Evolutionary conservation across 30 jellyfish, hydroid and myxozoan genomes (phyloP), one percentile per base, ranked within the genome.

Genomic region (Cassiopea xamachana): DNA sequence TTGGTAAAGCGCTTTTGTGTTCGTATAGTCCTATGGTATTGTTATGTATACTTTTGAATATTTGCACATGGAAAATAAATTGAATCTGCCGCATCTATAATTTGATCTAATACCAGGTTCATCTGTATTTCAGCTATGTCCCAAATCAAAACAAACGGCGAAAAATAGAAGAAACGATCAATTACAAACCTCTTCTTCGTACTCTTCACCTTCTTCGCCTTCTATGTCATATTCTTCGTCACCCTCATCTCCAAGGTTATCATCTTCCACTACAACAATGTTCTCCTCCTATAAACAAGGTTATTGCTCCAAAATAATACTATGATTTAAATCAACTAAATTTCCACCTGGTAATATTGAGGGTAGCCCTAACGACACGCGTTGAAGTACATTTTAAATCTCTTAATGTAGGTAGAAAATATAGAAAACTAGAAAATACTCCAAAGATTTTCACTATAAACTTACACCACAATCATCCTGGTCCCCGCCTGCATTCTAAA

Each of bases 401-500:
- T 27, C 39, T 27, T 27, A 27, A 27, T 27, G 39, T 27, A 27
- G 39, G 0, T 27, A 27, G 39, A 27, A 27, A 27, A 27, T 27
- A 27, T 27, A 27, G 39, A 13, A 1, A 46, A 15, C 77, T 15
- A 45, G 27, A 58, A 19, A 46, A 17, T 45, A 75, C 84, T 55
- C 64, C 7, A 55, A 55, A 55, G 10, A 6, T 55, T 55, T 14
- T 69, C 78, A 69, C 2, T 7, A 5, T 64, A 5, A 2, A 87
- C 93, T 91, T 46, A 92, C 98, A 58, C 91, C 98, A 7, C 96
- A 93, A 48, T 95, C 98, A 46, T 95, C 99, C 43, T 86, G 89
- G 64, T 90, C 98, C 16, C 94, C 96, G n/a, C 98, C 98, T 60
- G 96, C 98, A 55, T 93, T 88, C 95, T 88, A 74, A 87, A 87